Evolutionary conservation across 2,113 vertebrate genomes (phyloP), one percentile per base, ranked within the genome.

Genomic region (Lophotis ruficrista): DNA sequence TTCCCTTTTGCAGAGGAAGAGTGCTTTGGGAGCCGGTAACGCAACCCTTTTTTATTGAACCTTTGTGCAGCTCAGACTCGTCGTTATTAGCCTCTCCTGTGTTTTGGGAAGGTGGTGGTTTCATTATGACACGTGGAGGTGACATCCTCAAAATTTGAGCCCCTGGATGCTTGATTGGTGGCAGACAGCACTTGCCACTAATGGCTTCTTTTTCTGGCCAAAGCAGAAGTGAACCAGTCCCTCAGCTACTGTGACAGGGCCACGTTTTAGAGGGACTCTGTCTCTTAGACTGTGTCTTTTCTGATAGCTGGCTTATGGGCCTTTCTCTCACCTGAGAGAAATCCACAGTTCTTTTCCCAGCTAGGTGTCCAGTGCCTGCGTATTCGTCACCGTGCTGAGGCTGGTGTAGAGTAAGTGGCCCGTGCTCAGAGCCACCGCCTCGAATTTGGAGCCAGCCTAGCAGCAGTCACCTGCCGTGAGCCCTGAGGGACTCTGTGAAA

Each of bases 81-180:
- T 54, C 35, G 20, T 20, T 12, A 16, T 18, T 37, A 38, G 6
- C 35, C 43, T 17, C 45, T 28, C 6, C 47, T 18, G 0, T 35
- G 17, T 24, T 73, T 41, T 45, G 57, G 21, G 66, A 10, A 58
- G 28, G 24, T 66, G 21, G 3, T 45, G 41, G 5, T 23, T 35
- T 14, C 51, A 1, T 33, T n/a, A 6, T 2, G 2, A 0, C 20
- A 5, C 0, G 6, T 12, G 57, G 2, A 35, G 30, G n/a, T 22
- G 54, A 28, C 53, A 11, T 20, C 88, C 57, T 30, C 51, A 7
- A 5, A 35, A 25, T 12, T 48, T 4, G 21, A 58, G 54, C 43
- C 54, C 23, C 28, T 4, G 2, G 4, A 4, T 12, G 54, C 37
- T 27, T 27, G 70, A 51, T 5, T 22, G 27, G 69, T 68, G 81